These are phyloP conservation scores for Indicator indicator DNA, from an alignment of 2,113 vertebrate species.

Conservation along the genomic window DNA sequence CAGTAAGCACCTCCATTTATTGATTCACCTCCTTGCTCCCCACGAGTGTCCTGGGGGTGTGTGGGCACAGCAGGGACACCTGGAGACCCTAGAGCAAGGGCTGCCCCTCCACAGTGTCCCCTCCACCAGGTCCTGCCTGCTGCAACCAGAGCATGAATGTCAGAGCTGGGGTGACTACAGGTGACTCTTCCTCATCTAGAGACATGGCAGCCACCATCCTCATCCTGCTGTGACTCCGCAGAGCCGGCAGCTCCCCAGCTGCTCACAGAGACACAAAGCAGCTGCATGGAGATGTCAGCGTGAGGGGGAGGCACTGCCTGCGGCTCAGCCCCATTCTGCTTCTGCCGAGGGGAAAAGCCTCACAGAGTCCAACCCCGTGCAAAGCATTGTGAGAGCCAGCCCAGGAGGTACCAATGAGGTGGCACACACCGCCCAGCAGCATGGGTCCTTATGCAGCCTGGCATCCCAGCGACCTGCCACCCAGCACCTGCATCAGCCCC, in stretches of 20 bases:
- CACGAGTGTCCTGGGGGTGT: fast-evolving
- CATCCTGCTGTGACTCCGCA: neutral
- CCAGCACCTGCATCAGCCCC: neutral
- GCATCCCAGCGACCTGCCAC: neutral
- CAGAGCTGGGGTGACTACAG: neutral
- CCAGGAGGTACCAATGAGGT: neutral
- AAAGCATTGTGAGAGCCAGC: neutral
- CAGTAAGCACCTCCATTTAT: neutral
- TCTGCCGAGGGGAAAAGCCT: neutral
- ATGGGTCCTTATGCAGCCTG: fast-evolving
- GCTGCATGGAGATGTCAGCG: neutral
- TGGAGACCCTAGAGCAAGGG: neutral
- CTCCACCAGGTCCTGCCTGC: neutral
- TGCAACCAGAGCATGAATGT: neutral
- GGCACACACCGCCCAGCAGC: fast-evolving
- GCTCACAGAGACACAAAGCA: neutral
- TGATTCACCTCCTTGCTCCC: neutral
- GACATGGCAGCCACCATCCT: neutral
- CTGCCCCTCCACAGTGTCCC: neutral
- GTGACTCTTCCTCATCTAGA: neutral
- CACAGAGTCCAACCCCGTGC: neutral
- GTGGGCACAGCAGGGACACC: neutral
- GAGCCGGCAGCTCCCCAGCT: neutral
- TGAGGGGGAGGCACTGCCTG: neutral
- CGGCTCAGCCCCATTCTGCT: neutral